Percentiles rank a stretch among this genome's conserved stretches.
Evolutionary conservation across 2,797 vertebrate species (phyloP).

Genomic region (Pangasius krempfi): DNA sequence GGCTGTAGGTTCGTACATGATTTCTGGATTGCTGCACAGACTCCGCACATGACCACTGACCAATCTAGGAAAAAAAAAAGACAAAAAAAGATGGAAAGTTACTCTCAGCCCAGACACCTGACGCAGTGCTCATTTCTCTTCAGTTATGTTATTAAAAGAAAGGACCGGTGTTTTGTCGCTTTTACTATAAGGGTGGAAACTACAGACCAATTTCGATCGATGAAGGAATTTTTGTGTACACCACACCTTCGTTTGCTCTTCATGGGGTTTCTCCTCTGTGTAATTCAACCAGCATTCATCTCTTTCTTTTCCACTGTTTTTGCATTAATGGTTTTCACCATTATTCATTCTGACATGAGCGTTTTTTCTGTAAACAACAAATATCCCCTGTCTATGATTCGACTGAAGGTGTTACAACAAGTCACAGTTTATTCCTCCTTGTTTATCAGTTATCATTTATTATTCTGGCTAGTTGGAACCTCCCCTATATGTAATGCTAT

Average conservation of each 20-base stretch:
- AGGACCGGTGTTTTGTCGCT: constrained; percentile 14
- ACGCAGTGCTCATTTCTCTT: not conserved
- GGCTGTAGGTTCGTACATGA: not conserved
- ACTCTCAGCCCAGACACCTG: constrained; percentile 13
- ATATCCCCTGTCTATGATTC: not conserved
- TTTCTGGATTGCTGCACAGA: constrained; percentile 1
- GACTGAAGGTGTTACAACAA: constrained; percentile 6
- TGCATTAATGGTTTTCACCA: not conserved
- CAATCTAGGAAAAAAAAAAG: not conserved
- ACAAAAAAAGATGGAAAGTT: not conserved
- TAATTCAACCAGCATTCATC: constrained; percentile 1
- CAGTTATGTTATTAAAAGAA: constrained; percentile 3
- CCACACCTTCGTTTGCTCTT: constrained; percentile 26
- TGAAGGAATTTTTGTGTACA: constrained; percentile 63
- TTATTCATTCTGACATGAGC: not conserved
- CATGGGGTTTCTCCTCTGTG: not conserved
- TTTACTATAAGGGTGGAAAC: constrained; percentile 55
- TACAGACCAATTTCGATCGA: constrained; percentile 57
- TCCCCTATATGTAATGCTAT: not conserved
- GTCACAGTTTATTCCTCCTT: constrained; percentile 1
- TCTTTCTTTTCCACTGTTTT: not conserved
- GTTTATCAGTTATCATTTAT: not conserved
- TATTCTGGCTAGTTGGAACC: constrained; percentile 1
- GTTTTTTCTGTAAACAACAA: not conserved
- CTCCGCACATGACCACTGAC: constrained; percentile 17